Percentiles rank a stretch among this genome's conserved stretches.
Conservation (phyloP, 2,113 vertebrate genomes). For the Trichomycterus rosablanca region DNA sequence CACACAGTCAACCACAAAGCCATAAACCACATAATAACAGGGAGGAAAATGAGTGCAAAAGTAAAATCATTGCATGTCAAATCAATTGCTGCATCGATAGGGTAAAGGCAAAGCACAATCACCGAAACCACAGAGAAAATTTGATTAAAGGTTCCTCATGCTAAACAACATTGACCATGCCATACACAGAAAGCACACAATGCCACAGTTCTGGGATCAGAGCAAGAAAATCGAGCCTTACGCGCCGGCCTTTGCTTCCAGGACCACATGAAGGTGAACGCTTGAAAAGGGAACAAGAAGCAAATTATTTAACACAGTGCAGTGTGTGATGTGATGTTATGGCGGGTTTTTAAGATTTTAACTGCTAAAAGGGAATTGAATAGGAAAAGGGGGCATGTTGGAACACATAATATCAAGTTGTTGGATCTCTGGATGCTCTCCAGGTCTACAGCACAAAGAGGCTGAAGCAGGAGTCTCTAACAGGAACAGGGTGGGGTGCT, state of each 20-base stretch:
- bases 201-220: background rate
- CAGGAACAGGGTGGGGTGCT: slow-evolving; percentile 4
- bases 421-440: slow-evolving; percentile 14
- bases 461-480: background rate
- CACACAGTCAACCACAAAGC: slow-evolving; percentile 1
- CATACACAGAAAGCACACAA: slow-evolving; percentile 34
- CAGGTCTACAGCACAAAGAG: slow-evolving; percentile 18
- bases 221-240: slow-evolving; percentile 74
- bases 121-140: too few species aligned
- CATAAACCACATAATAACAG: slow-evolving; percentile 20
- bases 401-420: slow-evolving; percentile 16
- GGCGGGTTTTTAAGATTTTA: too few species aligned
- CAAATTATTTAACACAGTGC: background rate
- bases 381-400: too few species aligned
- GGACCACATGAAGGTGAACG: slow-evolving; percentile 89
- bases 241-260: slow-evolving; percentile 96
- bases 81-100: too few species aligned
- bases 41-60: background rate
- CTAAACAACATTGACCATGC: slow-evolving; percentile 41
- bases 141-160: slow-evolving; percentile 7
- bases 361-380: too few species aligned
- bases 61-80: too few species aligned
- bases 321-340: background rate
- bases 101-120: background rate
- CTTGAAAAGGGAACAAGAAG: slow-evolving; percentile 58